These are phyloP conservation scores for Anguilla pacifica DNA, from an alignment of 2,797 vertebrate genomes.

Conservation along the genomic window DNA sequence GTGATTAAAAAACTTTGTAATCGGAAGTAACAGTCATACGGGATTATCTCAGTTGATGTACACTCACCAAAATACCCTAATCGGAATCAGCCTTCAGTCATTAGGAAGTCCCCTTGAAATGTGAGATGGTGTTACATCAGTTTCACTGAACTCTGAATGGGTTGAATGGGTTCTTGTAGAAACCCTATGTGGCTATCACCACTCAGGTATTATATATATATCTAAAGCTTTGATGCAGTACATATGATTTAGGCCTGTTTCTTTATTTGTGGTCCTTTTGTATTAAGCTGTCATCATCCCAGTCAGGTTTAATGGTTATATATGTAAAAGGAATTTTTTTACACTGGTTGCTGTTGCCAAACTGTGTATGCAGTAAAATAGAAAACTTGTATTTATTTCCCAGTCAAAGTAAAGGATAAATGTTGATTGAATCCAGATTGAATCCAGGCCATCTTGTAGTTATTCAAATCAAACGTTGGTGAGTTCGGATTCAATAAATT, in stretches of 20 bases:
- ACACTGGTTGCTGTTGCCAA: background rate
- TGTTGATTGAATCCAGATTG: too few species aligned
- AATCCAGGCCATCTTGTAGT: too few species aligned
- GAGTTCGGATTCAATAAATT: too few species aligned
- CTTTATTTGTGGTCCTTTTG: background rate
- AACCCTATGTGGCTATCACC: background rate
- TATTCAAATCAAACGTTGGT: too few species aligned
- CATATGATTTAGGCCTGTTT: background rate
- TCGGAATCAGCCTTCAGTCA: constrained; percentile 17
- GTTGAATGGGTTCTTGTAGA: constrained; percentile 17
- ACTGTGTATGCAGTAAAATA: too few species aligned
- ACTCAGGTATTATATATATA: background rate
- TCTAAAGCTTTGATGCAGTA: background rate
- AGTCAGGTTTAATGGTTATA: background rate
- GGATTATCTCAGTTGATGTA: background rate
- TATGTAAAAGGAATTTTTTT: background rate
- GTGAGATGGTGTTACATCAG: constrained; percentile 23
- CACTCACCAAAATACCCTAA: constrained; percentile 17
- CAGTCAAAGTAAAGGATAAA: too few species aligned
- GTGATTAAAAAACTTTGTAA: background rate
- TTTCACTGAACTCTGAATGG: constrained; percentile 27
- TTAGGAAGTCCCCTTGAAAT: constrained; percentile 29
- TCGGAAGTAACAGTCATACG: too few species aligned
- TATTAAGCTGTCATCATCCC: background rate
- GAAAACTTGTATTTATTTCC: too few species aligned